Evolutionary conservation across 2,113 vertebrate species (phyloP), one percentile per base, ranked within the genome.

Genomic region (Aptenodytes patagonicus): DNA sequence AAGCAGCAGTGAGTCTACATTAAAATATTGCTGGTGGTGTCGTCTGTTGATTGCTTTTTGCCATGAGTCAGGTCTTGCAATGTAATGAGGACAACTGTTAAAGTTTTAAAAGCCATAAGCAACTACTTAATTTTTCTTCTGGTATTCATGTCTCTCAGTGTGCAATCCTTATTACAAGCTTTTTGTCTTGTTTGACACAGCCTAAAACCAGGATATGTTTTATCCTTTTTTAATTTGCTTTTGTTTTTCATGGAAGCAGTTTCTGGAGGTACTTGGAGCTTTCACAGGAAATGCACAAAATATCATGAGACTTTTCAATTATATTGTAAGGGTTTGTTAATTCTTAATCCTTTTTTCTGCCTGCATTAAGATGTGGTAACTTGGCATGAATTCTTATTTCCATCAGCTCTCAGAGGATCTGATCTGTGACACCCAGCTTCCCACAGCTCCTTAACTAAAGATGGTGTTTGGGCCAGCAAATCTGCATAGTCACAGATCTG

Each of bases 1-100:
- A 99, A 97, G 97, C 99, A 26, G 98, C 99, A 90, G 99, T 99
- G 96, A 98, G 99, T 99, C 70, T 81, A 31, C 49, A 15, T 96
- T 90, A 83, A 94, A 89, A 85, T 81, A 66, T 85, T 87, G 73
- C 31, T 92, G 31, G n/a, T 4, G 3, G 10, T 82, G 49, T 90
- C 2, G 0, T 60, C 25, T 61, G 34, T 80, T 81, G 68, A 79
- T 80, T 92, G 58, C 18, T 85, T 94, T 83, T 77, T 88, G 38
- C 66, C 7, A 4, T 26, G 28, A 90, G 42, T 77, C 68, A 51
- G 31, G 31, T 82, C 54, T 76, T 89, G 66, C 46, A 40, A 11
- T 71, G n/a, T 57, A 40, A 71, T 58, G 58, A 83, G 16, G 34
- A 47, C 34, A 60, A 38, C 57, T 82, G 51, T 38, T 82, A 12